Conservation (phyloP, 2,797 vertebrate genomes). For the Gobio occitaniae region DNA sequence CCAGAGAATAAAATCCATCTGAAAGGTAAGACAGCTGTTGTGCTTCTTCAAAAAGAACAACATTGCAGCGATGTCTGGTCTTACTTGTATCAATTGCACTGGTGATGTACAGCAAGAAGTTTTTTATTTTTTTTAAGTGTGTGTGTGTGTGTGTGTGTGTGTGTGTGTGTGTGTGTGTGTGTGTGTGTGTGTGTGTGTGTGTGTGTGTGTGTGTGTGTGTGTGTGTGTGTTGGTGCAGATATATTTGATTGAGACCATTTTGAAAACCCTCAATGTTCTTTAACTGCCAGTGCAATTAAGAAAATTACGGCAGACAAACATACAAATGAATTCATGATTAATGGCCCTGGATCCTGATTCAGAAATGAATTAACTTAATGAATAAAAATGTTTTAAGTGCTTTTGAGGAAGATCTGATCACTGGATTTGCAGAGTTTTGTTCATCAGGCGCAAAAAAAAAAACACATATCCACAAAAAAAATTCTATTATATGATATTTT, state of each 20-base stretch:
- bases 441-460: background rate
- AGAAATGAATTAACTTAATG: background rate
- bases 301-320: background rate
- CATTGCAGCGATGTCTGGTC: background rate
- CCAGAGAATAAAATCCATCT: conserved; percentile 98
- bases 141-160: too few relatives aligned
- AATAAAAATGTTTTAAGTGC: background rate
- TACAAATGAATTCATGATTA: background rate
- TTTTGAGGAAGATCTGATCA: background rate
- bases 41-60: conserved; percentile 3
- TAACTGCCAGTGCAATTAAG: background rate
- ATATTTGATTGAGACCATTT: too few relatives aligned
- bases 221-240: too few relatives aligned
- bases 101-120: background rate
- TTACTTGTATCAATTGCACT: conserved; percentile 4
- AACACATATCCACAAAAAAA: background rate
- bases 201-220: too few relatives aligned
- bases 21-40: conserved; percentile 82
- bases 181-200: too few relatives aligned
- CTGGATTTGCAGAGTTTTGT: background rate
- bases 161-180: too few relatives aligned
- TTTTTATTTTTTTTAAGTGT: too few relatives aligned
- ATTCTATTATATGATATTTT: background rate
- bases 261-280: too few relatives aligned
- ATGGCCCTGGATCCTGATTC: background rate